Conservation (phyloP, 2,113 vertebrate genomes). For the Furnarius figulus region DNA sequence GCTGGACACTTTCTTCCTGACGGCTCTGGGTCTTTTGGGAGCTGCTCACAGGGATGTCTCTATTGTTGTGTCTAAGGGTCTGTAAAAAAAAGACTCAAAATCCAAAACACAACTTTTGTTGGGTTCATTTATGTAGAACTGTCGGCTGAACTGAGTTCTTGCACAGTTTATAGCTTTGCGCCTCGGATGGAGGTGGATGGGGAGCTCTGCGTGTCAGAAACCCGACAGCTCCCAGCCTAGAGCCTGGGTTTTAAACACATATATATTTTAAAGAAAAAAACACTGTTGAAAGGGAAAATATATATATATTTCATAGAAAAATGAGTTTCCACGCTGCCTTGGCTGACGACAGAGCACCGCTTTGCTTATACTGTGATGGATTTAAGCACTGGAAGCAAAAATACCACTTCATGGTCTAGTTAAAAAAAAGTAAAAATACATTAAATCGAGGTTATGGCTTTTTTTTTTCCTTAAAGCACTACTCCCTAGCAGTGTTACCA, state of each 20-base stretch:
- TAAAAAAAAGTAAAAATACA: neutral
- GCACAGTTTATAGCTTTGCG: neutral
- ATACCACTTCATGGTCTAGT: neutral
- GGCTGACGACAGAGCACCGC: neutral
- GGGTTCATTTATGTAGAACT: neutral
- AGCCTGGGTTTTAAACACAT: neutral
- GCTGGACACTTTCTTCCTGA: neutral
- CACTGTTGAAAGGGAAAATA: neutral
- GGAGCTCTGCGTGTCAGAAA: neutral
- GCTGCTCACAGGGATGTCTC: neutral
- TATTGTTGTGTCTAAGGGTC: neutral
- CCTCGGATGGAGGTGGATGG: neutral
- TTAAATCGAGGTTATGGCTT: neutral
- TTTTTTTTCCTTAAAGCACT: conserved; percentile 3
- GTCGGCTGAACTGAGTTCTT: neutral
- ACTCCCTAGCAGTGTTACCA: neutral
- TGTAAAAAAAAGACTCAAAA: neutral
- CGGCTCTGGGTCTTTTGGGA: neutral
- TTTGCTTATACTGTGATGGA: neutral
- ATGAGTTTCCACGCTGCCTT: neutral
- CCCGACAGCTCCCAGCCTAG: neutral
- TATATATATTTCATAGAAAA: neutral
- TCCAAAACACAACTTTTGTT: neutral
- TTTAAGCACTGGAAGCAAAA: conserved; percentile 16
- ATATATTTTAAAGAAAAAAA: neutral